Evolutionary conservation across 2,797 vertebrate species (phyloP), one percentile per base, ranked within the genome.

Genomic region (Propithecus perrieri): DNA sequence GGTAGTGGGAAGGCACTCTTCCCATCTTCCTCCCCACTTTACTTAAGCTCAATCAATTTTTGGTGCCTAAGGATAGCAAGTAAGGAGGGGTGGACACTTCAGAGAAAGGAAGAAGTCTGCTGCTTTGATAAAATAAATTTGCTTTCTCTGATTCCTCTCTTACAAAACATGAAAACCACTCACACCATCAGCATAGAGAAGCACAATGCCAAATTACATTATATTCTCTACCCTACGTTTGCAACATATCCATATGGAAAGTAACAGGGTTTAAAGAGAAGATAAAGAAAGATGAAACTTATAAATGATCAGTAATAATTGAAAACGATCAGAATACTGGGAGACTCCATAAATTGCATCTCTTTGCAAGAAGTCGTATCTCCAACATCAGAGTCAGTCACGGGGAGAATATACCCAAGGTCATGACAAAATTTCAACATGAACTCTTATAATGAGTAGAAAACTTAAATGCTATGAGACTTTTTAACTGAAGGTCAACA

Each of bases 401-500:
- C 9, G 71, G 4, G 15, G n/a, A 74, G 43, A 94, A 83, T 18
- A n/a, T 5, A 71, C 1, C 28, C 22, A 87, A 83, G 22, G 30
- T 74, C 79, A 78, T 11, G 7, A 93, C 1, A 48, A 91, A 93
- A 50, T 74, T 78, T 35, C 48, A 87, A 74, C 46, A 67, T 74
- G 33, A 86, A 76, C 43, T 76, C 22, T 65, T 65, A 1, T 78
- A 41, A 85, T 90, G 20, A 96, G 59, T 38, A 89, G 76, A 92
- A 94, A 89, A n/a, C 33, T 12, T 95, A n/a, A 65, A 55, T 69
- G 38, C 38, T 63, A 74, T 38, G 20, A 17, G 6, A 59, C 20
- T 48, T 83, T 89, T 88, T 35, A 85, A 94, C 76, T 11, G 41
- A 91, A 95, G 30, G 53, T 76, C 89, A 85, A 72, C 53, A 86